A percentile compares a stretch with the other conserved stretches of the same genome.
These are phyloP conservation scores for Leuciscus idus DNA, from an alignment of 2,113 vertebrate species.

Conservation along the genomic window DNA sequence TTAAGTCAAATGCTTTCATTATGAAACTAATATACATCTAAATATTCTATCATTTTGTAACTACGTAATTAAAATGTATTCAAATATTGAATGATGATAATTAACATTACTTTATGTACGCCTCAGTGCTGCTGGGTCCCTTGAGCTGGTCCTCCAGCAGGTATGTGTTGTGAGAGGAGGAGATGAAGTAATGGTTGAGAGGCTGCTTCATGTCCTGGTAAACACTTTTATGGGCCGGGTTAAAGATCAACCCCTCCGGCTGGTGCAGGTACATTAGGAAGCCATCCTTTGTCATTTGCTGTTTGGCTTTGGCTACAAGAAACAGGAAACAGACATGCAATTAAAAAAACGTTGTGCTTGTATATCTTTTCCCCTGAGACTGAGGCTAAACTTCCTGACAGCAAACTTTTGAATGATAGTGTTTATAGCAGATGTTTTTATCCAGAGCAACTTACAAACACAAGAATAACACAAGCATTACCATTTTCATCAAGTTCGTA, in stretches of 20 bases:
- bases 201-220: conserved; percentile 96
- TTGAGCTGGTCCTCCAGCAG: conserved; percentile 92
- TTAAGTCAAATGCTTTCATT: not conserved
- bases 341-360: not conserved
- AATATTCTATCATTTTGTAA: not conserved
- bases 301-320: conserved; percentile 82
- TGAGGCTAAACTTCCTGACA: not conserved
- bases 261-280: conserved; percentile 91
- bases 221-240: conserved; percentile 76
- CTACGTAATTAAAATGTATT: not conserved
- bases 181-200: conserved; percentile 93
- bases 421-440: not conserved
- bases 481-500: conserved; percentile 87
- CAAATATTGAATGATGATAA: not conserved
- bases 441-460: not conserved
- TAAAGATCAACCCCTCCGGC: conserved; percentile 80
- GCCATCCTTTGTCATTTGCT: conserved; percentile 90
- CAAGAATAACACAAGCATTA: conserved; percentile 60
- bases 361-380: not conserved
- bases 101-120: conserved; percentile 85
- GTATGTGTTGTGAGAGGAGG: conserved; percentile 97
- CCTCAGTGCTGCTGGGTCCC: conserved; percentile 94
- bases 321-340: conserved; percentile 22
- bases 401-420: not conserved
- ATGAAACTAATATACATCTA: too few species aligned